phyloP scores from a whole-genome alignment of 2,113 vertebrate genomes.

The chimpanzee (Pan troglodytes) region NHGRI_mPanTro3-v2.1_pri NC_072412.2:107223501-107224000 shows the following conservation, averaged over 20 bases:
- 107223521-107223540: not conserved
- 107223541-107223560: not conserved
- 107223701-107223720: not conserved
- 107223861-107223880: not conserved
- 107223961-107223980: constrained; percentile 18
- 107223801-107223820: not conserved
- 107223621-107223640: not conserved
- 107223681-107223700: not conserved
- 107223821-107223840: not conserved
- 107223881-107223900: not conserved
- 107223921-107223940: not conserved
- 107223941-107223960: not conserved
- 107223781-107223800: constrained; percentile 12
- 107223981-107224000: not conserved
- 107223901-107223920: not conserved
- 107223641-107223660: not conserved
- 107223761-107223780: not conserved
- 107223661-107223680: not conserved
- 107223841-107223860: constrained; percentile 8
- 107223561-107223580: not conserved
- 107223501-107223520: not conserved
- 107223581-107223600: not conserved
- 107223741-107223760: not conserved
- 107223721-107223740: not conserved
- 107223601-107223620: not conserved